Evolutionary conservation across 2,797 vertebrate genomes (phyloP).

Genomic region (Oreonectes daqikongensis): DNA sequence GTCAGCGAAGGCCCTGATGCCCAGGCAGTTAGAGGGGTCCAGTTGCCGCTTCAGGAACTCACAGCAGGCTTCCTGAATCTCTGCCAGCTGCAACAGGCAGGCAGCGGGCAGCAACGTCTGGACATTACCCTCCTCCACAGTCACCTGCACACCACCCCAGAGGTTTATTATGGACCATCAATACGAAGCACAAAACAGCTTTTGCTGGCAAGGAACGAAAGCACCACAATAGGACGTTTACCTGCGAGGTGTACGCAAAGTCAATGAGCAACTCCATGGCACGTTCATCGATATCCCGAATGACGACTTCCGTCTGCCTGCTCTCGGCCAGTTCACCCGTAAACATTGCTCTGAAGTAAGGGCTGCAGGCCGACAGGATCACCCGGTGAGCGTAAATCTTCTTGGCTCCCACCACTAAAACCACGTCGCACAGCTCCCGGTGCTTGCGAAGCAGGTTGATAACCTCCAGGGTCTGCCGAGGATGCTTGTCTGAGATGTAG

Average conservation of each 20-base stretch:
- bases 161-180: conserved; percentile 7
- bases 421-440: conserved; percentile 95
- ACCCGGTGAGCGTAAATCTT: conserved; percentile 98
- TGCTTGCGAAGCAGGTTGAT: conserved; percentile 97
- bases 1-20: conserved; percentile 97
- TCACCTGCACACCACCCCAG: conserved; percentile 77
- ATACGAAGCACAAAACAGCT: neutral
- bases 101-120: conserved; percentile 96
- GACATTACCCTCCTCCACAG: conserved; percentile 98
- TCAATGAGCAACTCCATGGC: conserved; percentile 99
- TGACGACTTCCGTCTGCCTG: conserved; percentile 96
- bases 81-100: conserved; percentile 95
- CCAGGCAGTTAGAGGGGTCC: conserved; percentile 97
- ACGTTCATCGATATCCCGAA: conserved; percentile 95
- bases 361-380: conserved; percentile 96
- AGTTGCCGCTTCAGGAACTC: conserved; percentile 97
- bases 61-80: conserved; percentile 98
- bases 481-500: conserved; percentile 99
- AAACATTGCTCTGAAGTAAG: conserved; percentile 99
- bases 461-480: conserved; percentile 95
- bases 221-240: conserved; percentile 57
- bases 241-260: conserved; percentile 98
- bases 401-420: conserved; percentile 95
- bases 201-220: neutral
- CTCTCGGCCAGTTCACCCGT: conserved; percentile 97